Conservation (phyloP, 2,113 vertebrate genomes). For the Regulus satrapa region DNA sequence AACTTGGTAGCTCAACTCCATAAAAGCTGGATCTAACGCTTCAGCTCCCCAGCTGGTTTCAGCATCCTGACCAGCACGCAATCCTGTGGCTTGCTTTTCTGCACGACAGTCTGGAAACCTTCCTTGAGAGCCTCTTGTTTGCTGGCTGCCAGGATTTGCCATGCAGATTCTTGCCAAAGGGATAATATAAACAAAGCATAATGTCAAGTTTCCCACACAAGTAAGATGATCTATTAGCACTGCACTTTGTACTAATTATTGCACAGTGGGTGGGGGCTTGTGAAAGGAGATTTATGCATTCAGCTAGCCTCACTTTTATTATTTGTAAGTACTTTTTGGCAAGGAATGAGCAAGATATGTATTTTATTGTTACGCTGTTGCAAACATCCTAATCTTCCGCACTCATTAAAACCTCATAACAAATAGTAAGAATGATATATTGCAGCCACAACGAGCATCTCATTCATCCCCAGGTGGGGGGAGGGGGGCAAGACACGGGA, state of each 20-base stretch:
- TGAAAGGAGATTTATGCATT: constrained; percentile 68
- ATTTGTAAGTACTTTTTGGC: constrained; percentile 69
- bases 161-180: constrained; percentile 66
- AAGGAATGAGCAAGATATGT: constrained; percentile 60
- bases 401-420: constrained; percentile 70
- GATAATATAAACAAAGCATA: constrained; percentile 70
- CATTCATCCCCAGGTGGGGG: constrained; percentile 49
- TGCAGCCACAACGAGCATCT: constrained; percentile 12
- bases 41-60: constrained; percentile 60
- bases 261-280: constrained; percentile 69
- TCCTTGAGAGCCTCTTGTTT: constrained; percentile 64
- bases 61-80: constrained; percentile 63
- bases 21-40: constrained; percentile 58
- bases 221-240: constrained; percentile 69
- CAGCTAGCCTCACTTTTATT: constrained; percentile 68
- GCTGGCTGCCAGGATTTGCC: constrained; percentile 67
- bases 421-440: constrained; percentile 68
- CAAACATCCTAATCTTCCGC: constrained; percentile 60
- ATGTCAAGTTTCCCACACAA: constrained; percentile 69
- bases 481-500: accelerated
- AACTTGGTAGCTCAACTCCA: constrained; percentile 27
- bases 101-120: constrained; percentile 63
- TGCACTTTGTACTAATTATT: constrained; percentile 72
- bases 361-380: constrained; percentile 62
- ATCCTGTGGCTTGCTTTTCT: constrained; percentile 59